Evolutionary conservation across 2,888 invertebrate species (phyloP).

Genomic region (Oscheius sp.): DNA sequence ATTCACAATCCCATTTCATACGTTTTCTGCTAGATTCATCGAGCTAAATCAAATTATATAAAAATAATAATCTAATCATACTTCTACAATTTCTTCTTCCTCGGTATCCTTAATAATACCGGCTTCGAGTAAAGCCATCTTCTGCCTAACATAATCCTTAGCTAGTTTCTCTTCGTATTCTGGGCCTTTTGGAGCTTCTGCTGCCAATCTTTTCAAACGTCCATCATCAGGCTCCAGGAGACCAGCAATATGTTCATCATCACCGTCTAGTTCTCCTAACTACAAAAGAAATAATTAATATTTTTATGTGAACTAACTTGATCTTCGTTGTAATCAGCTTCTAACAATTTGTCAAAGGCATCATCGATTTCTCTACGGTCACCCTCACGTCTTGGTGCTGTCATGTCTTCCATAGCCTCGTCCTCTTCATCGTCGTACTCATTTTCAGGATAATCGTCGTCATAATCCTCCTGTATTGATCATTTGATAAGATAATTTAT

Average conservation of each 20-base stretch:
- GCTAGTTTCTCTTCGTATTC: constrained; percentile 56
- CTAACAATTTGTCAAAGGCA: constrained; percentile 55
- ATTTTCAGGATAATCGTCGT: constrained; percentile 32
- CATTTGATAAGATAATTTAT: neutral
- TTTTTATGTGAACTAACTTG: constrained; percentile 33
- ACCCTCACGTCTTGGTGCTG: constrained; percentile 32
- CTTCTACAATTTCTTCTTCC: constrained; percentile 55
- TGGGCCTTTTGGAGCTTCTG: constrained; percentile 81
- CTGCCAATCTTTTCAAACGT: constrained; percentile 81
- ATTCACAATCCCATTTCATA: constrained; percentile 71
- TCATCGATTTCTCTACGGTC: constrained; percentile 54
- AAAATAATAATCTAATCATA: neutral
- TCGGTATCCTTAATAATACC: constrained; percentile 55
- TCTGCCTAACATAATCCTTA: constrained; percentile 53
- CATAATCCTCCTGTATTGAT: constrained; percentile 18
- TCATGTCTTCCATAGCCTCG: constrained; percentile 55
- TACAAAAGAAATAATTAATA: constrained; percentile 17
- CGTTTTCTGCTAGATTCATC: constrained; percentile 53
- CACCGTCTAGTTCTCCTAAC: constrained; percentile 58
- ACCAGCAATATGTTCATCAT: constrained; percentile 78
- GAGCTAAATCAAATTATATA: constrained; percentile 36
- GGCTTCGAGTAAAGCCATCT: constrained; percentile 53
- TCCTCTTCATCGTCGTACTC: constrained; percentile 52
- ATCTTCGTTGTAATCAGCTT: constrained; percentile 55
- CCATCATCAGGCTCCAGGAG: constrained; percentile 81